These are phyloP conservation scores for Enteromius unitaeniatus DNA, from an alignment of 2,797 vertebrate genomes.

Conservation along the genomic window DNA sequence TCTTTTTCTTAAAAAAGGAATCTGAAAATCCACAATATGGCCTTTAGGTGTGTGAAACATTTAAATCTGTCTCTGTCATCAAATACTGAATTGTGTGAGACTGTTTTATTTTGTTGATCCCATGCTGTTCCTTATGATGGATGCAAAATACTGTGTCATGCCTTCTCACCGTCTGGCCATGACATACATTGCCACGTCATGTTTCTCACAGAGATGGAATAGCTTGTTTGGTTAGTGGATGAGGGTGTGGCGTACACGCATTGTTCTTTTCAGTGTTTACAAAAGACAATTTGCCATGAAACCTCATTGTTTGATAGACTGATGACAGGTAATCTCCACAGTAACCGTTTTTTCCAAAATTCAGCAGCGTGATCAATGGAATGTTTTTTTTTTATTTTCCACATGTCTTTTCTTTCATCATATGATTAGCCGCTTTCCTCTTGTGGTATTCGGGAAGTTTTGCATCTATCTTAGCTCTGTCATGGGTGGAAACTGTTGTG, in stretches of 20 bases:
- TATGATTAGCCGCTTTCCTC: constrained; percentile 3
- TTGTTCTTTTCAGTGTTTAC: constrained; percentile 43
- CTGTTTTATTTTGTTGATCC: not conserved
- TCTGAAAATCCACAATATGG: not conserved
- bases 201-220: constrained; percentile 21
- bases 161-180: not conserved
- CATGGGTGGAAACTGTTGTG: constrained; percentile 39
- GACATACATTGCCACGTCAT: constrained; percentile 10
- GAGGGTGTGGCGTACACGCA: constrained; percentile 44
- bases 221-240: constrained; percentile 42
- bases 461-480: constrained; percentile 23
- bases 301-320: constrained; percentile 35
- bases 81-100: constrained; percentile 8
- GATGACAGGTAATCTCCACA: constrained; percentile 17
- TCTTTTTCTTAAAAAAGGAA: not conserved
- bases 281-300: constrained; percentile 45
- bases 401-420: not conserved
- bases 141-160: constrained; percentile 25
- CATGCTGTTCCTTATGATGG: constrained; percentile 24
- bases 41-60: constrained; percentile 4
- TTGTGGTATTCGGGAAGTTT: constrained; percentile 46
- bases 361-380: not conserved
- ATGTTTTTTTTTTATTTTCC: not conserved
- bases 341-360: not conserved
- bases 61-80: not conserved